A percentile compares a stretch with the other conserved stretches of the same genome.
phyloP scores from a whole-genome alignment of 2,797 vertebrate species.

The Pristis pectinata region DNA sequence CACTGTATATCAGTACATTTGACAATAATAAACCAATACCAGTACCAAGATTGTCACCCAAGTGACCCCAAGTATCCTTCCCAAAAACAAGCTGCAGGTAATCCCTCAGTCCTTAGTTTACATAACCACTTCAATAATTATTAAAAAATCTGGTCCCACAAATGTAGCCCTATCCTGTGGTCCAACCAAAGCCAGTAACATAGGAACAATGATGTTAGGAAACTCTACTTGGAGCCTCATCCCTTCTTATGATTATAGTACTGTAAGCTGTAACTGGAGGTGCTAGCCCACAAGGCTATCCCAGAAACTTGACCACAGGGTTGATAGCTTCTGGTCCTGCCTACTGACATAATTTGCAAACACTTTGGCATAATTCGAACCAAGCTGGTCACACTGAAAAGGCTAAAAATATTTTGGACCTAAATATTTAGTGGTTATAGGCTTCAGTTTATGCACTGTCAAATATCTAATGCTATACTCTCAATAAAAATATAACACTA shows the following conservation, averaged over 20 bases:
- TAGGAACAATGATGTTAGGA: too few species aligned
- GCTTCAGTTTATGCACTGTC: not conserved
- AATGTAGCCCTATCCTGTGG: not conserved
- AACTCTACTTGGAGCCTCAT: too few species aligned
- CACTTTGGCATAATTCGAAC: not conserved
- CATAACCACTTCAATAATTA: not conserved
- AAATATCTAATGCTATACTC: not conserved
- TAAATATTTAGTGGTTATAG: not conserved
- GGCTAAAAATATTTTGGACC: not conserved
- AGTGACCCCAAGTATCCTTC: not conserved
- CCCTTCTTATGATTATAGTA: too few species aligned
- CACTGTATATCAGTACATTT: too few species aligned
- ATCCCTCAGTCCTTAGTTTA: not conserved
- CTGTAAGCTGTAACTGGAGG: not conserved
- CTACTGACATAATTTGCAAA: not conserved
- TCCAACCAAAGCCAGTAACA: not conserved
- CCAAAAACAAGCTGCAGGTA: not conserved
- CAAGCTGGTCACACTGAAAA: not conserved
- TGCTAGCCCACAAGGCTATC: not conserved
- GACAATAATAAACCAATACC: too few species aligned
- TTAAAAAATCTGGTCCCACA: not conserved
- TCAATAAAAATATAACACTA: not conserved
- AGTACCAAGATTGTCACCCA: not conserved
- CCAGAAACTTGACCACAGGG: not conserved
- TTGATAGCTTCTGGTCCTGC: not conserved